Base-by-base conservation (phyloP, 37 sponge, comb jelly and placozoan genomes). In the Spongilla lacustris region DNA sequence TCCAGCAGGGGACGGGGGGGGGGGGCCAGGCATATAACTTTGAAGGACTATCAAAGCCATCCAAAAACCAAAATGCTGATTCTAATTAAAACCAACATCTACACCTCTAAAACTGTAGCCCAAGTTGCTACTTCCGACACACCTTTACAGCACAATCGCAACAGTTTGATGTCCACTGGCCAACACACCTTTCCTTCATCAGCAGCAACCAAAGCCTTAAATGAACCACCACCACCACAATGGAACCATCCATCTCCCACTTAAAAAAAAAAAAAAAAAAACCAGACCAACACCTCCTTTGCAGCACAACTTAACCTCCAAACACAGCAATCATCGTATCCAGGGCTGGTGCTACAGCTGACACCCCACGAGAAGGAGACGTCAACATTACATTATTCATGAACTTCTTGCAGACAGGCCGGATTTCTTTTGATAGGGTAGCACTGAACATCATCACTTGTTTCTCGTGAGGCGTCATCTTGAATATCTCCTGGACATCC, bases 401-500 rank as follows among this genome's bases (percentile, higher is more conserved):
- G 89, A 98, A 98, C 86, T 98, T 98, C 91, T 97, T 95, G 97
- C 97, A 96, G 69, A 98, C 97, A 0, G 97, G 99, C 0, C 99
- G 96, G 73, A 98, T 93, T 71, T 97, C 99, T 91, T 98, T 97
- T 89, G 92, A 85, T 35, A 98, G 92, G 8, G 99, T 98, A 48
- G 99, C 99, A 87, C 94, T 93, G 86, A 98, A 98, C 99, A 98
- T 98, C 99, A 98, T 98, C 41, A 97, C 97, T 78, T 98, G 99
- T 89, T 98, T 98, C 96, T 96, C 92, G 50, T 97, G 97, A 27
- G 99, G 99, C 19, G 99, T 98, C 87, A 87, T 83, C 79, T 95
- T 87, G 84, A 98, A 98, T 58, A 98, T 97, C 73, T 98, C 97
- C 76, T 98, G 99, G 9, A 98, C 99, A 90, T 98, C 99, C 35